Evolutionary conservation across 1,140 invertebrate genomes (phyloP).

Genomic region (Oedothorax gibbosus): DNA sequence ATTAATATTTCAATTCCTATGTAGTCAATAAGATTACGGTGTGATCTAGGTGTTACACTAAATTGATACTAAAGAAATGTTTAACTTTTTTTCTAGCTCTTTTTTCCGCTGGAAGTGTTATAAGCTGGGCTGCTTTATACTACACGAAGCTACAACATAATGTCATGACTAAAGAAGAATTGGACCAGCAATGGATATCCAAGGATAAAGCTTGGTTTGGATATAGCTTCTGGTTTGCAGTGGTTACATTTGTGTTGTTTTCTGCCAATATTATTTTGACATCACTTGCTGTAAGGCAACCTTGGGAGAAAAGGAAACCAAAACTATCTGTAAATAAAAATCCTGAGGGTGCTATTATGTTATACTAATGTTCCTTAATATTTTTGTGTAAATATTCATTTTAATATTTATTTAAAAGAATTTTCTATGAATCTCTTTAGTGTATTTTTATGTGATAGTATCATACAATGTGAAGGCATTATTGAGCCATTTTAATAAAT

Average conservation of each 20-base stretch:
- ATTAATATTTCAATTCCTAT: too few relatives aligned
- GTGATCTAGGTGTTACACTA: too few relatives aligned
- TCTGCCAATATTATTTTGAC: constrained; percentile 82
- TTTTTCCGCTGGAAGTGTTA: constrained; percentile 76
- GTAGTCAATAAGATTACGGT: too few relatives aligned
- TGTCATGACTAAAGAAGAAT: constrained; percentile 81
- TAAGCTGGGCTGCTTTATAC: constrained; percentile 82
- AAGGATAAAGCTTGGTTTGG: constrained; percentile 77
- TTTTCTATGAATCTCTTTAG: too few relatives aligned
- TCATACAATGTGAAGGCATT: too few relatives aligned
- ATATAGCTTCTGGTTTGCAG: constrained; percentile 85
- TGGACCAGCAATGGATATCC: constrained; percentile 79
- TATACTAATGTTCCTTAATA: constrained; percentile 73
- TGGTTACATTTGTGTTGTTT: constrained; percentile 78
- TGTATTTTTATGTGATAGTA: too few relatives aligned
- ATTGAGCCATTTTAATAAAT: too few relatives aligned
- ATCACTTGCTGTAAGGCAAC: constrained; percentile 78
- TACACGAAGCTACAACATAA: constrained; percentile 80
- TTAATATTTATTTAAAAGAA: too few relatives aligned
- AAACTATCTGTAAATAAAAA: constrained; percentile 77
- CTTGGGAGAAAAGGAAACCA: constrained; percentile 72
- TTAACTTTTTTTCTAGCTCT: constrained; percentile 74
- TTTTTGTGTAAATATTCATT: too few relatives aligned
- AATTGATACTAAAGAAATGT: too few relatives aligned
- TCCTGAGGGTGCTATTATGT: constrained; percentile 85